Base-by-base conservation (phyloP, 1,140 invertebrate species). In the Stegodyphus dumicola region DNA sequence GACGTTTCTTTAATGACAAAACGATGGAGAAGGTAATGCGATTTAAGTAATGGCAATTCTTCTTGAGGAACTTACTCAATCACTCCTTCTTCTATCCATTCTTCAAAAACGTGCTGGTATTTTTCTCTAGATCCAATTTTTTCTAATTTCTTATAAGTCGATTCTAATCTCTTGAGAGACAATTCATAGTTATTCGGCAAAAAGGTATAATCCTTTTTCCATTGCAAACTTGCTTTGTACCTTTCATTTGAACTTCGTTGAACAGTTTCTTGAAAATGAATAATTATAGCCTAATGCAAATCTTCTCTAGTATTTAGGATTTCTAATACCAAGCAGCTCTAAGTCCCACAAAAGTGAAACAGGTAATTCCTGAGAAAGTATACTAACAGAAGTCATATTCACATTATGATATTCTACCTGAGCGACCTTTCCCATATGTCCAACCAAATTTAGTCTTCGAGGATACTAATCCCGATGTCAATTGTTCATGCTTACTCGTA, bases 111-210 rank as follows among this genome's bases (percentile, higher is more conserved):
- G 60, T 60, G 5, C 6, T 60, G n/a, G 33, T 76, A 76, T 15
- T 76, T 76, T 76, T 76, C 74, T 76, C 74, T 76, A 48, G 5
- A 76, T 33, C 56, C 54, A 18, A 15, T 76, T 49, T 76, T 76
- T 15, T 76, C 56, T 17, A 64, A 64, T 76, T 76, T 76, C 33
- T 48, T 76, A 64, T 17, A 33, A 60, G 74, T 64, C 7, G 74
- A 76, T 33, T 76, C n/a, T 53, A 79, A 69, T 13, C 66, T 69
- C 51, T 78, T 78, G 13, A 65, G 60, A 17, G 64, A 17, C 15
- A 51, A 11, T 49, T 76, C 74, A 33, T 48, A 78, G n/a, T 67
- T 66, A 67, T n/a, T 5, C 13, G 33, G 64, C 13, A 78, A 11
- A 15, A 67, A n/a, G 7, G 49, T 17, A 15, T 67, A 48, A 6